Conservation (phyloP, 2,888 invertebrate genomes). For the Stenodera caucasica region DNA sequence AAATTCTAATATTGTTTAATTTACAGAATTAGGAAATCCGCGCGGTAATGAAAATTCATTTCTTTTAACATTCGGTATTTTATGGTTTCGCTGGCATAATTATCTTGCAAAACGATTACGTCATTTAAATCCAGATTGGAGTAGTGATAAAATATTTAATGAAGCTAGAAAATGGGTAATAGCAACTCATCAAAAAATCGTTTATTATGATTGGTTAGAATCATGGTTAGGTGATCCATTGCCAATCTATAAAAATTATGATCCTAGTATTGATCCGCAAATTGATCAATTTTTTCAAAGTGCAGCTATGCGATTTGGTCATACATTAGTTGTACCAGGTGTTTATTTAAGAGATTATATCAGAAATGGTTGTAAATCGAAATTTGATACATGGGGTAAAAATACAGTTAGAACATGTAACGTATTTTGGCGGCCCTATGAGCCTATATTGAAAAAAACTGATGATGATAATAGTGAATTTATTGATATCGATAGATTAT, state of each 20-base stretch:
- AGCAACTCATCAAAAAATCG: conserved; percentile 59
- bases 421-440: conserved; percentile 60
- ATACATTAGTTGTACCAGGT: conserved; percentile 62
- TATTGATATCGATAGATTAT: conserved; percentile 57
- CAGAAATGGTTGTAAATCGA: conserved; percentile 49
- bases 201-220: conserved; percentile 59
- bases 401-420: conserved; percentile 58
- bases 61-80: conserved; percentile 58
- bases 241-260: conserved; percentile 52
- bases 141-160: conserved; percentile 58
- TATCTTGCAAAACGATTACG: conserved; percentile 53
- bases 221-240: conserved; percentile 50
- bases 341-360: conserved; percentile 57
- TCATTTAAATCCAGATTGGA: conserved; percentile 47
- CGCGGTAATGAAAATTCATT: conserved; percentile 62
- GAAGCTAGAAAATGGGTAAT: conserved; percentile 63
- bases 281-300: conserved; percentile 65
- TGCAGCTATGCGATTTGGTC: conserved; percentile 64
- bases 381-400: conserved; percentile 39
- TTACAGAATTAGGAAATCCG: conserved; percentile 59
- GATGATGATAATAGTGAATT: conserved; percentile 35
- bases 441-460: conserved; percentile 40
- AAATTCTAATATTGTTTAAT: background rate
- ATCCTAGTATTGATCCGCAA: conserved; percentile 61
- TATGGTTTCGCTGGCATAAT: conserved; percentile 63